Conservation (phyloP, 1,140 invertebrate genomes). For the Chironomus tepperi region DNA sequence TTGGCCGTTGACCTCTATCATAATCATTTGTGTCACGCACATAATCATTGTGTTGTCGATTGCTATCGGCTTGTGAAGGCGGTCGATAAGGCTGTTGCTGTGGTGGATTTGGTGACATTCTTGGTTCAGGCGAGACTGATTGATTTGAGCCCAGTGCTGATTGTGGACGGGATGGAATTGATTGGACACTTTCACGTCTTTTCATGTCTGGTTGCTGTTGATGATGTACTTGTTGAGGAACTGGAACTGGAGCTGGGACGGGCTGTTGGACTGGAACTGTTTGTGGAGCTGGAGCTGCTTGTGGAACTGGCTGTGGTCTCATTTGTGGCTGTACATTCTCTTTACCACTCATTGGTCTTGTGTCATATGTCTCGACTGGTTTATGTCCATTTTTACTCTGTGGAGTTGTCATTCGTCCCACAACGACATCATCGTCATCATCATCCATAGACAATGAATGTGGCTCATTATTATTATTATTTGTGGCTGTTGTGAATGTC, state of each 20-base stretch:
- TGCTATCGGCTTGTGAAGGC: neutral
- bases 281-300: too few species aligned
- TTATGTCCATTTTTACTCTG: conserved; percentile 24
- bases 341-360: conserved; percentile 31
- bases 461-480: conserved; percentile 26
- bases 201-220: neutral
- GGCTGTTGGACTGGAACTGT: too few species aligned
- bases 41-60: conserved; percentile 24
- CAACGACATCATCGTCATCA: conserved; percentile 36
- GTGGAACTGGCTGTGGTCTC: neutral
- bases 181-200: conserved; percentile 21
- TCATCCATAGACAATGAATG: conserved; percentile 29
- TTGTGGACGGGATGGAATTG: conserved; percentile 24
- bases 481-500: conserved; percentile 33
- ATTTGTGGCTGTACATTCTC: neutral
- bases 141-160: neutral
- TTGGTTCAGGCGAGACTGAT: neutral
- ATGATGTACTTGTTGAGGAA: neutral
- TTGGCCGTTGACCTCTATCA: neutral
- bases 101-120: neutral
- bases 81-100: neutral
- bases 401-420: conserved; percentile 36
- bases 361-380: conserved; percentile 30
- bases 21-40: conserved; percentile 17
- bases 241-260: too few species aligned